phyloP scores from a whole-genome alignment of 2,113 vertebrate genomes.

The Numida meleagris region DNA sequence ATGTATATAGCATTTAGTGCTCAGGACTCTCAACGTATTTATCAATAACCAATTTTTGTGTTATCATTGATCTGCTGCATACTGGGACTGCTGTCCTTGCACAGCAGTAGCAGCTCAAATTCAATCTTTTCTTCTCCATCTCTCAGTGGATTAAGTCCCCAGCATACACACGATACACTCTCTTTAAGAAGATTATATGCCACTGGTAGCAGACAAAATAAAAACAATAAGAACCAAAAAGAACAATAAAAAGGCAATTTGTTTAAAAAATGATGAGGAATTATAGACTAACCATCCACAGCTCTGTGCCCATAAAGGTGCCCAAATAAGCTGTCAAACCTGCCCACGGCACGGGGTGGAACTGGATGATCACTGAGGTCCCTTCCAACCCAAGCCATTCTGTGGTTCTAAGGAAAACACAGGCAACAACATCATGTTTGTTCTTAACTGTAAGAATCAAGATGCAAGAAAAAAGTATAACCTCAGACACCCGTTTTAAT shows the following conservation, averaged over 20 bases:
- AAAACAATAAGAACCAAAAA: neutral
- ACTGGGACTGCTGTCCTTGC: neutral
- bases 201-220: neutral
- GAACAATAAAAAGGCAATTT: neutral
- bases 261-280: neutral
- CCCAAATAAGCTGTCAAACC: neutral
- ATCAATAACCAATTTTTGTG: constrained; percentile 26
- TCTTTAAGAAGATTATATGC: neutral
- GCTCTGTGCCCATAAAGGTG: neutral
- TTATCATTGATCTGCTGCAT: neutral
- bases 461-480: neutral
- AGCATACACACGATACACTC: neutral
- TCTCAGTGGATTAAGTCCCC: neutral
- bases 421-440: neutral
- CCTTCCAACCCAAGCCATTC: no score
- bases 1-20: neutral
- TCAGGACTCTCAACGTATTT: neutral
- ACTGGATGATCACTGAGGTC: no score
- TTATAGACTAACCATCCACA: neutral
- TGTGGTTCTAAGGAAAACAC: no score
- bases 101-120: neutral
- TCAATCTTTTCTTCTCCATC: neutral
- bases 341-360: no score
- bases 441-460: neutral
- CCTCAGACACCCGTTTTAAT: neutral